A percentile compares a stretch with the other conserved stretches of the same genome.
Evolutionary conservation across 2,888 invertebrate species (phyloP).

Genomic region (Sphecodes monilicornis): DNA sequence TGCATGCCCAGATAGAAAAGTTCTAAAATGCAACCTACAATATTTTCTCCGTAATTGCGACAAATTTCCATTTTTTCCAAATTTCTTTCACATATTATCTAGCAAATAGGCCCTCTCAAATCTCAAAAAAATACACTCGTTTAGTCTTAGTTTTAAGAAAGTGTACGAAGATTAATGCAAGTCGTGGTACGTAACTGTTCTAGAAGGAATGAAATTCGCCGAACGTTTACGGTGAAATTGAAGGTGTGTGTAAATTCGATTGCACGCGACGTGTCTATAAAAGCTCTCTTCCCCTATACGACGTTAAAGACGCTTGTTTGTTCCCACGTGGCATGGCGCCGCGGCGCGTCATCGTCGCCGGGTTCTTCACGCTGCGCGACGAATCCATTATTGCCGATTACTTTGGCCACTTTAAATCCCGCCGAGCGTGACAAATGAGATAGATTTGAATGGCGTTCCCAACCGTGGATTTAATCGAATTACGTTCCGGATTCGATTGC

Average conservation of each 20-base stretch:
- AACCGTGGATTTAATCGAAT: conserved; percentile 40
- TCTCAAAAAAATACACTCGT: too few relatives aligned
- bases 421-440: conserved; percentile 25
- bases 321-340: not conserved
- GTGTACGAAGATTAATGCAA: not conserved
- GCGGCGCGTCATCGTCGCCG: conserved; percentile 18
- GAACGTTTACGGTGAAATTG: not conserved
- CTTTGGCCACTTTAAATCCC: conserved; percentile 33
- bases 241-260: not conserved
- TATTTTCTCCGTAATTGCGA: too few relatives aligned
- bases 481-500: conserved; percentile 36
- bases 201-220: not conserved
- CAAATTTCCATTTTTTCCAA: too few relatives aligned
- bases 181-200: not conserved
- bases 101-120: too few relatives aligned
- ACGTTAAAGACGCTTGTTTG: conserved; percentile 21
- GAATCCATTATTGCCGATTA: conserved; percentile 45
- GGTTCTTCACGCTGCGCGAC: conserved; percentile 18
- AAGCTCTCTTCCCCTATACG: not conserved
- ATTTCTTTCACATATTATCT: too few relatives aligned
- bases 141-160: too few relatives aligned
- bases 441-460: conserved; percentile 10
- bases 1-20: too few relatives aligned
- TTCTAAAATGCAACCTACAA: too few relatives aligned
- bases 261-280: conserved; percentile 5